Percentiles rank a stretch among this genome's conserved stretches.
Conservation (phyloP, 2,113 vertebrate genomes). For the Corydoras maculifer region DNA sequence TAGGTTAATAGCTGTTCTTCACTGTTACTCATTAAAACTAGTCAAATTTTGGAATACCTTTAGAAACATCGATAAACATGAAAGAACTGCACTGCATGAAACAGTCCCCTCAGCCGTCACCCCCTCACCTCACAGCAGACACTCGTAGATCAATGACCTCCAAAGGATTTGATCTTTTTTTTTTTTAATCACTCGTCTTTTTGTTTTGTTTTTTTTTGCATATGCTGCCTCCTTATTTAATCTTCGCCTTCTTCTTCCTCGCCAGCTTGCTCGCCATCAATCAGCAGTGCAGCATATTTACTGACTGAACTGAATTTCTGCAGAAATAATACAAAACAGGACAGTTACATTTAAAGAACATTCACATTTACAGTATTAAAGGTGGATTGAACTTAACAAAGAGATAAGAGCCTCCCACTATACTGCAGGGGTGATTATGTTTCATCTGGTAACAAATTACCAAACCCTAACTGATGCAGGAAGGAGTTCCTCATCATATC, state of each 20-base stretch:
- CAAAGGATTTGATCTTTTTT: constrained; percentile 21
- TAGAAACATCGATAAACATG: constrained; percentile 31
- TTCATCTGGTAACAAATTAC: no score
- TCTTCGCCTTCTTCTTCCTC: constrained; percentile 60
- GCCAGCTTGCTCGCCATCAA: constrained; percentile 76
- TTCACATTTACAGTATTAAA: no score
- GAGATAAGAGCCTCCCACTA: no score
- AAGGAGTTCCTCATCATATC: no score
- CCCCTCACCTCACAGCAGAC: background rate
- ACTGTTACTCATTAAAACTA: constrained; percentile 38
- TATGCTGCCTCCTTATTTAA: constrained; percentile 13
- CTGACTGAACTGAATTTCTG: constrained; percentile 87
- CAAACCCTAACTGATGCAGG: no score
- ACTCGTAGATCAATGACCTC: background rate
- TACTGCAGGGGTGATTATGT: no score
- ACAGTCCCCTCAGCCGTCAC: background rate
- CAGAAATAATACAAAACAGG: background rate
- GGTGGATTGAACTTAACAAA: no score
- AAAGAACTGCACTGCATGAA: constrained; percentile 24
- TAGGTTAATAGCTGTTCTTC: constrained; percentile 30
- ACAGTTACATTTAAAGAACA: background rate
- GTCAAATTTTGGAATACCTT: constrained; percentile 26
- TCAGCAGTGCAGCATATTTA: constrained; percentile 84
- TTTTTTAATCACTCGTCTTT: background rate
- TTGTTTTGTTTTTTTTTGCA: background rate